These are phyloP conservation scores for Mus spretus DNA, from an alignment of 2,797 vertebrate species.

Conservation along the genomic window DNA sequence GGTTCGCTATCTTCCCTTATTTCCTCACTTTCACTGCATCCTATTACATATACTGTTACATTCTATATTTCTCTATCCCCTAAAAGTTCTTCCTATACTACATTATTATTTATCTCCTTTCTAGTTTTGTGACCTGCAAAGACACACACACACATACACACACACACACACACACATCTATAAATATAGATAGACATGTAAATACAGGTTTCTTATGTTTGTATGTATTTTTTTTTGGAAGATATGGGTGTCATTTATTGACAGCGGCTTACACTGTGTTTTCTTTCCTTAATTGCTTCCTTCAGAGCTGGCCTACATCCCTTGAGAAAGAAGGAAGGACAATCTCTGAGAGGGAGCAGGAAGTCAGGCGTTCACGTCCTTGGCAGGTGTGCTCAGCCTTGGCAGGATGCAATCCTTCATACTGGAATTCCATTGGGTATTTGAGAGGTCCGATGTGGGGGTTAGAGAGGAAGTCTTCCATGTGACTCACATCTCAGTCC, in stretches of 20 bases:
- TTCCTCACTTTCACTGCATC: neutral
- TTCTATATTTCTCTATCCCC: neutral
- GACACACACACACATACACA: neutral
- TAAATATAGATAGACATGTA: too few species aligned
- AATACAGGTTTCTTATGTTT: too few species aligned
- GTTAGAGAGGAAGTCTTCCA: slow-evolving; percentile 52
- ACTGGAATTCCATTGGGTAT: slow-evolving; percentile 35
- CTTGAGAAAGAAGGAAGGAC: slow-evolving; percentile 27
- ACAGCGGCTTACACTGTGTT: slow-evolving; percentile 78
- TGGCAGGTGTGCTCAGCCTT: slow-evolving; percentile 26
- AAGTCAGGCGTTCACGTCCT: neutral
- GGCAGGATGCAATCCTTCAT: slow-evolving; percentile 76
- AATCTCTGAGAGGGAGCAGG: neutral
- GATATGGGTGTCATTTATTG: slow-evolving; percentile 85
- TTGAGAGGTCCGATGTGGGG: slow-evolving; percentile 5
- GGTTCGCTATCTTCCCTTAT: neutral
- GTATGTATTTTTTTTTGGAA: too few species aligned
- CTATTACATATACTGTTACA: neutral
- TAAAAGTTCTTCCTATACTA: neutral
- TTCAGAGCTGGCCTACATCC: slow-evolving; percentile 32
- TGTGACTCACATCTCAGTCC: slow-evolving; percentile 55
- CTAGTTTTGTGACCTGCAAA: neutral
- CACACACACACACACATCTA: neutral
- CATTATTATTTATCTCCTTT: neutral
- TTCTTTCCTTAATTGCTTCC: slow-evolving; percentile 64